phyloP scores from a whole-genome alignment of 1,140 invertebrate genomes.

The Kradibia gibbosae region DNA sequence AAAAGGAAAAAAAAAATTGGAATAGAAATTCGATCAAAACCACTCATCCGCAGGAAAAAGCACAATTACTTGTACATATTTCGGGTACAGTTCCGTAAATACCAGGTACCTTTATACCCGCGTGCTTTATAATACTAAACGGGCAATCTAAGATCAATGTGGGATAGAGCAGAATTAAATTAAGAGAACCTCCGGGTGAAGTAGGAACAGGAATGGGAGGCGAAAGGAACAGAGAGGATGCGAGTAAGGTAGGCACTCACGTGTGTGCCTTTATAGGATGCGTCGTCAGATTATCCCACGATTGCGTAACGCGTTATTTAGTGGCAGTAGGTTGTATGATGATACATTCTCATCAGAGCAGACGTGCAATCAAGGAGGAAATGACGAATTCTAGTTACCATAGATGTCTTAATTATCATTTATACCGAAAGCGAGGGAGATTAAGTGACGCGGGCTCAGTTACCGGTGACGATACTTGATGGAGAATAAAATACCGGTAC shows the following conservation, averaged over 20 bases:
- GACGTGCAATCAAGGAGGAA: too few relatives aligned
- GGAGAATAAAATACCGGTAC: neutral
- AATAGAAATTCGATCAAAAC: conserved; percentile 46
- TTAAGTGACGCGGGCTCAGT: neutral
- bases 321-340: neutral
- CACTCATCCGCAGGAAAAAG: conserved; percentile 12
- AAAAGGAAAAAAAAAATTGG: conserved; percentile 9
- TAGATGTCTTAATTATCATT: neutral
- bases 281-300: neutral
- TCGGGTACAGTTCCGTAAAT: conserved; percentile 25
- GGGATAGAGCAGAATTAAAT: neutral
- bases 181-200: neutral
- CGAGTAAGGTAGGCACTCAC: too few relatives aligned
- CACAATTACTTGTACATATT: conserved; percentile 10
- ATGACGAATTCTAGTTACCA: neutral
- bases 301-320: neutral
- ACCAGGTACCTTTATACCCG: conserved; percentile 37
- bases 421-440: neutral
- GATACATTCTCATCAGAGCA: too few relatives aligned
- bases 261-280: too few relatives aligned
- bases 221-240: neutral
- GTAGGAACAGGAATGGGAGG: neutral
- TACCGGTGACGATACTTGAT: neutral
- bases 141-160: conserved; percentile 15
- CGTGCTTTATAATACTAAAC: conserved; percentile 43